Evolutionary conservation across 2,113 vertebrate genomes (phyloP).

Genomic region (Chelonoidis abingdonii): DNA sequence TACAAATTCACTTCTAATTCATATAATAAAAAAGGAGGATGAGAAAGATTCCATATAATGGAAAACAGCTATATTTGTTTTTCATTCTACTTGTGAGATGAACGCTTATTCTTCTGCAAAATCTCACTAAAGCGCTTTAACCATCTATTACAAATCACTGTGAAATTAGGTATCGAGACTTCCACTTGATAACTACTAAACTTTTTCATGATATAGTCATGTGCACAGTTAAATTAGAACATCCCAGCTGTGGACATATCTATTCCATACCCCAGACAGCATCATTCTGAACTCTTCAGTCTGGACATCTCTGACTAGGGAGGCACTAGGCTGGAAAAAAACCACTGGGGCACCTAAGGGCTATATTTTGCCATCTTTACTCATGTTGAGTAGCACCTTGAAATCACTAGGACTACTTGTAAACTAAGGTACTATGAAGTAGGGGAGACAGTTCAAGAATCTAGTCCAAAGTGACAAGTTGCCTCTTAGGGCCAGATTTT

Average conservation of each 20-base stretch:
- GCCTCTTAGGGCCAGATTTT: not conserved
- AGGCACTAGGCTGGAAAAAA: not conserved
- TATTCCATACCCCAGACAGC: not conserved
- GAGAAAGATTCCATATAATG: not conserved
- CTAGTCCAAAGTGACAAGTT: not conserved
- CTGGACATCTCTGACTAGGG: too few species aligned
- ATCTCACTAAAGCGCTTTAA: slow-evolving; percentile 37
- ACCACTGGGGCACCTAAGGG: not conserved
- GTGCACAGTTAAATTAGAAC: not conserved
- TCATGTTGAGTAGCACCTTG: not conserved
- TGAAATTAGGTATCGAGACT: slow-evolving; percentile 28
- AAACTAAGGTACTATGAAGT: not conserved
- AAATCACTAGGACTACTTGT: not conserved
- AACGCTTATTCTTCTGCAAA: not conserved
- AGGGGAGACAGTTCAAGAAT: not conserved
- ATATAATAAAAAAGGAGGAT: not conserved
- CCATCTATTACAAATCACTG: not conserved
- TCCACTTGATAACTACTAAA: slow-evolving; percentile 36
- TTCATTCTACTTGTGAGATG: not conserved
- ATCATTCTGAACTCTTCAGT: not conserved
- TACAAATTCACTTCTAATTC: not conserved
- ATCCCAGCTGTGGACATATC: not conserved
- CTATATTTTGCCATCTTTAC: not conserved
- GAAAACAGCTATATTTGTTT: not conserved
- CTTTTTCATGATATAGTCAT: not conserved